A percentile compares a stretch with the other conserved stretches of the same genome.
Evolutionary conservation across 2,113 vertebrate genomes (phyloP).

Genomic region (Onychostruthus taczanowskii): DNA sequence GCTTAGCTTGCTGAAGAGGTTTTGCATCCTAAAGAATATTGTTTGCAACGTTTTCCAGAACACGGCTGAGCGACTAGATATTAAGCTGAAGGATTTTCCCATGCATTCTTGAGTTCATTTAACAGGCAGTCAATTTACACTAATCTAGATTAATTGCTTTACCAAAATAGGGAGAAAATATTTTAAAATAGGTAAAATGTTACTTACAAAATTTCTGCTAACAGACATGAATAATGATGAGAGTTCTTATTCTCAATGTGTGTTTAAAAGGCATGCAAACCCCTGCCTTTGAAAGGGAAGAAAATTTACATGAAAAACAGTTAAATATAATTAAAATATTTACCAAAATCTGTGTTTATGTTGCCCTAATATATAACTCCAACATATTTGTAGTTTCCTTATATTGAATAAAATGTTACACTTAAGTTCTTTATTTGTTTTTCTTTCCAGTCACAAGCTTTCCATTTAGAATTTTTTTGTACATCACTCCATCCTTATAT

Average conservation of each 20-base stretch:
- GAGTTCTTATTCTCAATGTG: neutral
- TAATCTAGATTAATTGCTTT: conserved; percentile 37
- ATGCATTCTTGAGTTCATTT: conserved; percentile 28
- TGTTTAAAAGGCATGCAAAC: neutral
- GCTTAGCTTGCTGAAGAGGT: conserved; percentile 31
- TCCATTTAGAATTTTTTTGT: neutral
- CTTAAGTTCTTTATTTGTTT: neutral
- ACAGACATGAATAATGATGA: neutral
- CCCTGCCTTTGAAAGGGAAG: neutral
- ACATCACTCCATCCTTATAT: neutral
- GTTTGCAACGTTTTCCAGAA: neutral
- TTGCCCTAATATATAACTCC: neutral
- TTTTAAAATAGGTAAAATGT: neutral
- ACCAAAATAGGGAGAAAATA: neutral
- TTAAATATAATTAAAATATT: neutral
- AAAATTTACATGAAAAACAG: neutral
- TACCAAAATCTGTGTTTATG: neutral
- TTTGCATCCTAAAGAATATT: neutral
- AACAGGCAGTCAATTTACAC: neutral
- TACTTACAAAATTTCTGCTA: neutral
- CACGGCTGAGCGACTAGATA: neutral
- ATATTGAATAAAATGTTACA: neutral
- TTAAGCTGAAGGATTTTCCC: conserved; percentile 40
- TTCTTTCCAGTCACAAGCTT: neutral
- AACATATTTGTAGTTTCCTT: neutral